phyloP scores from a whole-genome alignment of 2,113 vertebrate genomes.

The Osmerus eperlanus region DNA sequence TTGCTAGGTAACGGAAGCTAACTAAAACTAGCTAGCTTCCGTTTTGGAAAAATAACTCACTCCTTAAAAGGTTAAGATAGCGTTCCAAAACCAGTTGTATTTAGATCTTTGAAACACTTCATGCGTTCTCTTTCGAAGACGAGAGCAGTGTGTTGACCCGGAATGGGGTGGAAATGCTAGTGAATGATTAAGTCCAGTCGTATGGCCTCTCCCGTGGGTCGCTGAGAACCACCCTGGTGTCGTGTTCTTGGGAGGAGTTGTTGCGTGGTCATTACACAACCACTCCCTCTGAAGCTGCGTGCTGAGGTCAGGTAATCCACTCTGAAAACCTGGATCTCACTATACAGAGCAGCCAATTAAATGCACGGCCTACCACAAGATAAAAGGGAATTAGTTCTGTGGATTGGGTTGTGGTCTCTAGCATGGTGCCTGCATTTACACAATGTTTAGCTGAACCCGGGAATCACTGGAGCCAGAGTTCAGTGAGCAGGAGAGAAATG shows the following conservation, averaged over 20 bases:
- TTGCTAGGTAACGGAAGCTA: too few relatives aligned
- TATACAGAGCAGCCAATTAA: conserved; percentile 61
- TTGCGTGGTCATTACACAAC: conserved; percentile 53
- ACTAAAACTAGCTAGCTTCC: too few relatives aligned
- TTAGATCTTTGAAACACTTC: conserved; percentile 48
- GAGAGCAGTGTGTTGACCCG: conserved; percentile 44
- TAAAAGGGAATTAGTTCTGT: conserved; percentile 65
- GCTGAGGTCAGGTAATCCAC: conserved; percentile 59
- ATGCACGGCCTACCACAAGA: conserved; percentile 61
- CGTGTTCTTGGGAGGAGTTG: conserved; percentile 42
- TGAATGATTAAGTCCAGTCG: conserved; percentile 61
- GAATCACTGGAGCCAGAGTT: conserved; percentile 57
- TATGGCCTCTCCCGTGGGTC: conserved; percentile 43
- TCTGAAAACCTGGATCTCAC: conserved; percentile 50
- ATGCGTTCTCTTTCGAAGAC: conserved; percentile 47
- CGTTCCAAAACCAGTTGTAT: conserved; percentile 47
- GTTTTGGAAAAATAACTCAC: too few relatives aligned
- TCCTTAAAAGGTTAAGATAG: too few relatives aligned
- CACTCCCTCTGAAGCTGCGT: conserved; percentile 56
- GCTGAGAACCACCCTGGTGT: conserved; percentile 44
- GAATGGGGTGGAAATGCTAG: conserved; percentile 50
- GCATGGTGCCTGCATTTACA: conserved; percentile 53
- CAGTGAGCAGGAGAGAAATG: conserved; percentile 48
- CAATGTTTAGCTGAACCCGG: conserved; percentile 60
- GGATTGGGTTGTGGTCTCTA: conserved; percentile 60